Conservation (phyloP, 2,797 vertebrate genomes). For the Manis pentadactyla region DNA sequence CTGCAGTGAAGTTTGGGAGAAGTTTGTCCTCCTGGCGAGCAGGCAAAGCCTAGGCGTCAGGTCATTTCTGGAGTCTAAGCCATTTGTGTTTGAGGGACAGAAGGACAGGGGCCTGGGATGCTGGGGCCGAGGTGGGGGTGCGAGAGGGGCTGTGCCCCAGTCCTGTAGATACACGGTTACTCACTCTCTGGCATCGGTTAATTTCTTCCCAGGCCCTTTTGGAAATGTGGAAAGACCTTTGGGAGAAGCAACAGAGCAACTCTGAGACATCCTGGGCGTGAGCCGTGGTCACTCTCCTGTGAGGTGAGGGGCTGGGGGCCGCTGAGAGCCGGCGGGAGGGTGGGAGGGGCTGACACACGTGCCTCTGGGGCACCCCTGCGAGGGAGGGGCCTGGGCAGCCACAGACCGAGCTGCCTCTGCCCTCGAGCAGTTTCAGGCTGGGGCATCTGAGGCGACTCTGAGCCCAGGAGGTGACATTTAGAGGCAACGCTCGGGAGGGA, state of each 20-base stretch:
- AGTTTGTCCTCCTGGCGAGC: neutral
- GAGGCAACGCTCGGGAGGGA: neutral
- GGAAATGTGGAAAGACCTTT: neutral
- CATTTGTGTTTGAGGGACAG: neutral
- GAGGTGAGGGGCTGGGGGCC: neutral
- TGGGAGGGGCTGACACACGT: no score
- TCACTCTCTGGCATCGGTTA: neutral
- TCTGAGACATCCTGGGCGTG: no score
- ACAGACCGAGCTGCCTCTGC: neutral
- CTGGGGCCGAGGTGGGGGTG: neutral
- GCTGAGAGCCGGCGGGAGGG: neutral
- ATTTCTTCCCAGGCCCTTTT: neutral
- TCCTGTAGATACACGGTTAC: neutral
- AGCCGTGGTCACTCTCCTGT: neutral
- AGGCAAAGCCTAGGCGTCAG: neutral
- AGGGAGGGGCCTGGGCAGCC: neutral
- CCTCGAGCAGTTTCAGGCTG: neutral
- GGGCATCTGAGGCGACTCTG: neutral
- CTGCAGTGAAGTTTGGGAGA: neutral
- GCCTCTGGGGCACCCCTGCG: neutral
- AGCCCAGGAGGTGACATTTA: neutral
- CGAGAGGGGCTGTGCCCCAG: neutral
- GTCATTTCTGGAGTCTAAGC: neutral
- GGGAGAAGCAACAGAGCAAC: neutral
- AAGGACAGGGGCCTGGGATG: neutral